These are phyloP conservation scores for Xylota segnis DNA, from an alignment of 2,888 invertebrate species.

Conservation along the genomic window DNA sequence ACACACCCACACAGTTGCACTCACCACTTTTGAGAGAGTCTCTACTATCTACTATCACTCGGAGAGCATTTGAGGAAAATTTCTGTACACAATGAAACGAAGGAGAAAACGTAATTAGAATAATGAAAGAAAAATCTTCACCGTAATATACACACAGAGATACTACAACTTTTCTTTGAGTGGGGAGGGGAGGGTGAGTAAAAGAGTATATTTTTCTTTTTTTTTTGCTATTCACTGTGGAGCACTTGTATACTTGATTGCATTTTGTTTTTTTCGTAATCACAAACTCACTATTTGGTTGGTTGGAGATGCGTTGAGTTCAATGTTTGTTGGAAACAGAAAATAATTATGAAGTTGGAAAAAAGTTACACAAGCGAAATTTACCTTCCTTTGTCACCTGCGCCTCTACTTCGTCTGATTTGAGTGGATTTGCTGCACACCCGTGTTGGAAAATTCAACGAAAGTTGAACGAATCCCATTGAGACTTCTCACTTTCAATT, in stretches of 20 bases:
- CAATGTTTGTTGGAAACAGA: slow-evolving; percentile 10
- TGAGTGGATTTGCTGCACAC: slow-evolving; percentile 58
- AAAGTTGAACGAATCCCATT: slow-evolving; percentile 51
- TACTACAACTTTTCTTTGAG: slow-evolving; percentile 17
- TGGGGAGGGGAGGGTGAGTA: slow-evolving; percentile 32
- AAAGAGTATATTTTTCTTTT: slow-evolving; percentile 6
- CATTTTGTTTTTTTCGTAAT: slow-evolving; percentile 41
- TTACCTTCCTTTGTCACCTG: slow-evolving; percentile 79
- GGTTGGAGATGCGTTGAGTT: neutral
- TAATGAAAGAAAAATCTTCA: slow-evolving; percentile 49
- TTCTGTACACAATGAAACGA: slow-evolving; percentile 59
- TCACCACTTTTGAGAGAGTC: slow-evolving; percentile 36
- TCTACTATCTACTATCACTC: slow-evolving; percentile 7
- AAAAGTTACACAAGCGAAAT: slow-evolving; percentile 74
- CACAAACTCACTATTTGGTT: slow-evolving; percentile 5
- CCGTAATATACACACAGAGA: slow-evolving; percentile 41
- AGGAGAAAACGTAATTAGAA: slow-evolving; percentile 60
- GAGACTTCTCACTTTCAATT: slow-evolving; percentile 36
- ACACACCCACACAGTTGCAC: slow-evolving; percentile 3
- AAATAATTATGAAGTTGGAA: slow-evolving; percentile 2
- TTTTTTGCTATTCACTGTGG: slow-evolving; percentile 7
- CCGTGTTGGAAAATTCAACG: slow-evolving; percentile 51
- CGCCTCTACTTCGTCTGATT: slow-evolving; percentile 78
- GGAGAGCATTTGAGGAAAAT: slow-evolving; percentile 24
- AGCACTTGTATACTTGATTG: slow-evolving; percentile 34